Conservation (phyloP, 2,888 invertebrate species). For the Phrixothrix hirtus region DNA sequence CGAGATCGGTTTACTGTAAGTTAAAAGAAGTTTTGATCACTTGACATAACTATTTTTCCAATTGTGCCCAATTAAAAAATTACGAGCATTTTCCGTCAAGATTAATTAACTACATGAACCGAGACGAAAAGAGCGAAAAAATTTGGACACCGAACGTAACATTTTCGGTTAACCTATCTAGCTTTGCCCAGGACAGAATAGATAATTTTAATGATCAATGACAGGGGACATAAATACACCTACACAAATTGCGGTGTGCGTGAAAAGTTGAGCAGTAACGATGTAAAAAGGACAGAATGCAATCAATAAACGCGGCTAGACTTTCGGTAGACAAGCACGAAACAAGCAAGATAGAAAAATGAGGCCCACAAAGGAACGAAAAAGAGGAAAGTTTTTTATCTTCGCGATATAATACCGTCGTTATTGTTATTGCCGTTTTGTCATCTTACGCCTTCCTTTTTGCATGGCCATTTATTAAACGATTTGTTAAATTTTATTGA, state of each 20-base stretch:
- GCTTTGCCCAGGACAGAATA: too few relatives aligned
- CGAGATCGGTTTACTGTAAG: conserved; percentile 26
- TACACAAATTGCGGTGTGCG: conserved; percentile 20
- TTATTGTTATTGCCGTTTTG: conserved; percentile 13
- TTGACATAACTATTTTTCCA: too few relatives aligned
- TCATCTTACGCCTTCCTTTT: conserved; percentile 2
- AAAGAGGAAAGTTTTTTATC: conserved; percentile 5
- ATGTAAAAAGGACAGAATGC: conserved; percentile 49
- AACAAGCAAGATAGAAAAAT: conserved; percentile 23
- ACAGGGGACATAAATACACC: conserved; percentile 9
- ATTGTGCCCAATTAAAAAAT: too few relatives aligned
- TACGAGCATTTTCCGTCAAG: too few relatives aligned
- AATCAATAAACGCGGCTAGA: conserved; percentile 59
- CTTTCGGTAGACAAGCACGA: conserved; percentile 46
- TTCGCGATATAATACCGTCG: conserved; percentile 9
- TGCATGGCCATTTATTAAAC: too few relatives aligned
- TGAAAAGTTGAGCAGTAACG: conserved; percentile 27
- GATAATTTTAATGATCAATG: background rate
- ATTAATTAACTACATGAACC: too few relatives aligned
- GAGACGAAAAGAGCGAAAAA: too few relatives aligned
- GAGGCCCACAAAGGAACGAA: background rate
- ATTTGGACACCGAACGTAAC: too few relatives aligned
- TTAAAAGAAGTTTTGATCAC: conserved; percentile 31
- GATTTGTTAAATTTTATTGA: too few relatives aligned
- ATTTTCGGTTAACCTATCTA: too few relatives aligned